Conservation (phyloP, 2,888 invertebrate species). For the Microplitis deprimator region DNA sequence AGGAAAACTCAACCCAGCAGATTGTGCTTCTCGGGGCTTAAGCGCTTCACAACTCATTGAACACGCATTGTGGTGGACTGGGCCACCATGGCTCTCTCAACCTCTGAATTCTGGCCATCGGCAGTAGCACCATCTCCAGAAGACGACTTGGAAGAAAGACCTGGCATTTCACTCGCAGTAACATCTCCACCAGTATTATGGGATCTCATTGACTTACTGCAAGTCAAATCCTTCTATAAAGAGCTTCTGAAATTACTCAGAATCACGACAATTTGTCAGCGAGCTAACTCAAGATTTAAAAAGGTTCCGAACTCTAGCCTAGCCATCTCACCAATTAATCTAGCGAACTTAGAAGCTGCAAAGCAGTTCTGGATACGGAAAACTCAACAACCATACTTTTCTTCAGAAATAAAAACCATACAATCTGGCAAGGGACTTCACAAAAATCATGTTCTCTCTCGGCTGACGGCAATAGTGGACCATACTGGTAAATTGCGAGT, state of each 20-base stretch:
- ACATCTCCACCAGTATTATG: not conserved
- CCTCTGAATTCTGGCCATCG: not conserved
- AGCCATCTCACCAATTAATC: slow-evolving; percentile 3
- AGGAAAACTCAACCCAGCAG: slow-evolving; percentile 19
- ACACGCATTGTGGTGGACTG: slow-evolving; percentile 26
- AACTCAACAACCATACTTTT: slow-evolving; percentile 33
- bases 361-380: slow-evolving; percentile 26
- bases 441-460: slow-evolving; percentile 15
- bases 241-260: not conserved
- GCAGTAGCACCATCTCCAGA: not conserved
- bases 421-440: not conserved
- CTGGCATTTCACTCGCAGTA: not conserved
- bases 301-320: not conserved
- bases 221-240: not conserved
- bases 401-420: not conserved
- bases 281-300: not conserved
- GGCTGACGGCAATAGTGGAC: slow-evolving; percentile 45
- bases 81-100: slow-evolving; percentile 17
- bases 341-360: slow-evolving; percentile 34
- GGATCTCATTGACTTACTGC: not conserved
- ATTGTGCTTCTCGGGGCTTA: slow-evolving; percentile 21
- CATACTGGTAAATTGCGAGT: slow-evolving; percentile 37
- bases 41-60: not conserved
- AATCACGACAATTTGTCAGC: not conserved
- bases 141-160: not conserved